Evolutionary conservation across 2,797 vertebrate species (phyloP), one percentile per base, ranked within the genome.

Genomic region (Myioborus melanocephalus): DNA sequence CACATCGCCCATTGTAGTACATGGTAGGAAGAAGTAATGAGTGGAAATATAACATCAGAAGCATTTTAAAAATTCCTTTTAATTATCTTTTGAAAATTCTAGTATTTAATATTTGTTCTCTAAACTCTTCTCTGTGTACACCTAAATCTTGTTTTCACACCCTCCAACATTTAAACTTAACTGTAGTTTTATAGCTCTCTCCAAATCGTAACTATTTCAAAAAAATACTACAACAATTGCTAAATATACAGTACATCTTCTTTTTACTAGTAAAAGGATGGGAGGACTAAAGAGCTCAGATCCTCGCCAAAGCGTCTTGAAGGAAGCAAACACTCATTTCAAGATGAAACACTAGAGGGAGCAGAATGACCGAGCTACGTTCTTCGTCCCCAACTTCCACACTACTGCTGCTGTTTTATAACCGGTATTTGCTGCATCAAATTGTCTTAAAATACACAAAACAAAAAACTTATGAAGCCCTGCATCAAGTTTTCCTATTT

Each of bases 191-290:
- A 21, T 23, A 41, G 43, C 10, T 35, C 41, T 73, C 47, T 70
- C 59, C 13, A 79, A 44, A 52, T 35, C 0, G 0, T 30, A 37
- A 21, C 10, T n/a, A 49, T 21, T 65, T 28, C 0, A 12, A 69
- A 72, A 65, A 87, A 59, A 16, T 8, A n/a, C 28, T 71, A 21
- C 11, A 34, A 14, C 10, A 50, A 39, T 2, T 50, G 24, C 13
- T 61, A 4, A 30, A 43, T 2, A 10, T 22, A 14, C 6, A 46
- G 6, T 5, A 30, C 10, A 15, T 7, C 8, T 2, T 57, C 4
- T 8, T 14, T 47, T 77, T n/a, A 27, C 10, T 19, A 37, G 5
- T 2, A 0, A 47, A 78, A 50, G 27, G 22, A 37, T 0, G 4
- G 4, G 14, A 80, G 37, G 14, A 70, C 9, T 24, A 4, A 43